phyloP scores from a whole-genome alignment of 2,888 invertebrate species.

The Yponomeuta evonymella region DNA sequence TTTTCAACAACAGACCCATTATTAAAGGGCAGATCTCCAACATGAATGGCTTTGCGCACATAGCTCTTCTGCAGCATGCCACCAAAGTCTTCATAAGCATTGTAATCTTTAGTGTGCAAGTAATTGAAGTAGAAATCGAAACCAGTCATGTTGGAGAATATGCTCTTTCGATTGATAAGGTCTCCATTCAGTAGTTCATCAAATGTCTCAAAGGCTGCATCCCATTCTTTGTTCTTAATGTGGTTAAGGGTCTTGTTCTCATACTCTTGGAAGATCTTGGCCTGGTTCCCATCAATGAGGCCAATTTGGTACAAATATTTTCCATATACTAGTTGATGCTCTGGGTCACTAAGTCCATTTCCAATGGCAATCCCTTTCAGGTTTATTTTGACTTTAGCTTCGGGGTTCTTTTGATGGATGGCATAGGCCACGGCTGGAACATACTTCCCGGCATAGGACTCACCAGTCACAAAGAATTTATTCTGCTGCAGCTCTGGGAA shows the following conservation, averaged over 20 bases:
- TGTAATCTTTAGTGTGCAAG: slow-evolving; percentile 77
- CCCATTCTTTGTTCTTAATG: slow-evolving; percentile 79
- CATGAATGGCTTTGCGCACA: slow-evolving; percentile 86
- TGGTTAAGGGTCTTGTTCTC: slow-evolving; percentile 76
- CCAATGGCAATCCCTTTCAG: slow-evolving; percentile 84
- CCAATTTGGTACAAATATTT: slow-evolving; percentile 89
- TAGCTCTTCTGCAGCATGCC: slow-evolving; percentile 78
- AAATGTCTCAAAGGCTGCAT: slow-evolving; percentile 83
- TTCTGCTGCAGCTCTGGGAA: slow-evolving; percentile 85
- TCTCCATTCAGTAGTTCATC: slow-evolving; percentile 84
- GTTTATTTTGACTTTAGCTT: slow-evolving; percentile 81
- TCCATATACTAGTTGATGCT: slow-evolving; percentile 84
- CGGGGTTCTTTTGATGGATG: slow-evolving; percentile 80
- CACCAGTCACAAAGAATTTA: slow-evolving; percentile 92
- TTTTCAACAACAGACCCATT: slow-evolving; percentile 80
- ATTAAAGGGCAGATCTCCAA: slow-evolving; percentile 86
- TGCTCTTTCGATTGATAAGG: slow-evolving; percentile 71
- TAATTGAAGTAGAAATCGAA: slow-evolving; percentile 86
- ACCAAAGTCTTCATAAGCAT: slow-evolving; percentile 68
- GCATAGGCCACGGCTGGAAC: slow-evolving; percentile 86
- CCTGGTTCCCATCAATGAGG: slow-evolving; percentile 79
- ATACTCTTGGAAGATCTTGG: slow-evolving; percentile 74
- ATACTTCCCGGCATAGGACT: slow-evolving; percentile 90
- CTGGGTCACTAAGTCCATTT: slow-evolving; percentile 87
- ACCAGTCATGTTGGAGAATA: slow-evolving; percentile 85